Base-by-base conservation (phyloP, 1,140 invertebrate species). In the Temnothorax nylanderi region DNA sequence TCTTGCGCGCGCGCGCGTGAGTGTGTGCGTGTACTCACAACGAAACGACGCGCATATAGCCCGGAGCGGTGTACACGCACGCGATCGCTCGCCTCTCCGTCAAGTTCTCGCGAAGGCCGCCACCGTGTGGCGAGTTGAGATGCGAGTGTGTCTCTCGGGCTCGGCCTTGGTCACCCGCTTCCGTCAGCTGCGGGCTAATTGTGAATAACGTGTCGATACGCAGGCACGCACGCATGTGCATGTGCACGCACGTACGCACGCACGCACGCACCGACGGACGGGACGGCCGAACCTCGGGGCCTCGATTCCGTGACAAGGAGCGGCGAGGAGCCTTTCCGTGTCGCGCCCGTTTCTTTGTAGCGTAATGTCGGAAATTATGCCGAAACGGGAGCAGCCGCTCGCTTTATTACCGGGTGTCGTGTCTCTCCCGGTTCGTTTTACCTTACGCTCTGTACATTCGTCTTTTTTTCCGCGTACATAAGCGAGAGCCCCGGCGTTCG, bases 111-210 rank as follows among this genome's bases (percentile, higher is more conserved):
- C 88, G 91, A 91, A 92, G 92, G 91, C 92, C 92, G 90, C 84
- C 86, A 75, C 34, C 41, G 87, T 90, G 74, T 41, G 71, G 34
- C 87, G 89, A 85, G 87, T 90, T 88, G 85, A 93, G 92, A 93
- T 93, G 92, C 91, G 89, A 89, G 91, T 86, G 87, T 87, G 86
- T 87, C 89, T 92, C 90, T 81, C 76, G 71, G 78, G 56, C 78
- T 87, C 92, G 92, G 92, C 92, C 92, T 93, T 92, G 92, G 89
- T 89, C 90, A 82, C 87, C 90, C 88, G 86, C 90, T 92, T 93
- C 92, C 92, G 90, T 93, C 92, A 92, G 91, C 92, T 93, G 90
- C 89, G 91, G 91, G 87, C 88, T 93, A 91, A 93, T 92, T 87
- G 89, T 89, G 89, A 92, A 88, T 90, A 91, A 90, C 85, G 87